Base-by-base conservation (phyloP, 2,888 invertebrate species). In the Baronia brevicornis region DNA sequence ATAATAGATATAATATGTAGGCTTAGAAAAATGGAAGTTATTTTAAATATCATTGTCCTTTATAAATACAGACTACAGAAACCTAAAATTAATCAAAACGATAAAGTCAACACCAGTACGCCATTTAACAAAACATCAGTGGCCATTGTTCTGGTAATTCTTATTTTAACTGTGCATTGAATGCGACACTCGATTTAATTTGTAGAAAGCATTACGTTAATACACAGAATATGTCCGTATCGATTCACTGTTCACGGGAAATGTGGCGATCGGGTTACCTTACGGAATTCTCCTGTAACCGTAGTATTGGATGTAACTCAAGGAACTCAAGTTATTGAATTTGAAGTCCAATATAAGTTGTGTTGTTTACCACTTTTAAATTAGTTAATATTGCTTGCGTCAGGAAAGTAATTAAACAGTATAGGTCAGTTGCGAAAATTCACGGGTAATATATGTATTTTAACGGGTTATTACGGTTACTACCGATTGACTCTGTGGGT, bases 171-270 rank as follows among this genome's bases (percentile, higher is more conserved):
- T 51, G 41, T 33, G 44, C 33, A 43, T 46, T 45, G 51, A 52
- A 48, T 33, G 38, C 41, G 48, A 48, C 51, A 56, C 48, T 53
- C 43, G 47, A 47, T 66, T 69, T 57, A 61, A 48, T 75, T 72
- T 64, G 60, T 46, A 68, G 79, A 77, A 75, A 64, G 58, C 72
- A 65, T 71, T 69, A 60, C 61, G 57, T 54, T 60, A 58, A 39
- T 66, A 60, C 62, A 60, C 46, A 53, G 60, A 71, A 72, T 46
- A 51, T 44, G 44, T 39, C 48, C 54, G 57, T 51, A 53, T 64
- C 61, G 56, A 64, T 67, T 55, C 47, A 48, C 61, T 43, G 38
- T 71, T 78, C 67, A 48, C 54, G 55, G 62, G 69, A 78, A 79
- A 67, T 45, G 42, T 29, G 27, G 31, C 35, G 60, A 54, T 78